Percentiles rank a stretch among this genome's conserved stretches.
Evolutionary conservation across 2,113 vertebrate genomes (phyloP).

Genomic region (Orycteropus afer): DNA sequence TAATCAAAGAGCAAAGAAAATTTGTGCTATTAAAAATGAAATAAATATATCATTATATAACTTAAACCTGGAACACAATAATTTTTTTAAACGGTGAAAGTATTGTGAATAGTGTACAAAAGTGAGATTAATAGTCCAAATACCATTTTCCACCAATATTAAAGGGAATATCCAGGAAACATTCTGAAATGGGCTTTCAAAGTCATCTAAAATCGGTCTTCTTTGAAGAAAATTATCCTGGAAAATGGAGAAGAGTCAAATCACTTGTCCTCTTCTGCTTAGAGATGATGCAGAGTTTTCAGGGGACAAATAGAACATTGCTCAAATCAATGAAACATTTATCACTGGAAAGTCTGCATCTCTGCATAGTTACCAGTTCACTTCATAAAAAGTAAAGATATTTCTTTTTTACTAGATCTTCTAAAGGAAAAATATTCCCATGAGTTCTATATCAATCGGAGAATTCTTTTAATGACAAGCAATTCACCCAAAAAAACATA

Average conservation of each 20-base stretch:
- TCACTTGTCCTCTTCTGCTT: constrained; percentile 13
- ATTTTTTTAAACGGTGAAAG: not conserved
- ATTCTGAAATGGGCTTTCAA: constrained; percentile 34
- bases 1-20: constrained; percentile 30
- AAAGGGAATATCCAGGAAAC: constrained; percentile 21
- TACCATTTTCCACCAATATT: not conserved
- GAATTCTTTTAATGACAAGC: constrained; percentile 49
- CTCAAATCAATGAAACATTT: not conserved
- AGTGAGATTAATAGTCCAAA: not conserved
- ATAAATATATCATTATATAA: not conserved
- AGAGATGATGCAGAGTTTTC: constrained; percentile 11
- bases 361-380: constrained; percentile 11
- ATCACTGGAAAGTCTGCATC: not conserved
- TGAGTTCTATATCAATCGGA: constrained; percentile 53
- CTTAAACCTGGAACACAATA: not conserved
- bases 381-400: constrained; percentile 30
- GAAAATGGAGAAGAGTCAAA: constrained; percentile 49
- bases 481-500: constrained; percentile 62
- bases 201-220: constrained; percentile 51
- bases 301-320: constrained; percentile 37
- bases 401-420: constrained; percentile 50
- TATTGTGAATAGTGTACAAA: not conserved
- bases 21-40: not conserved
- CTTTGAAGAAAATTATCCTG: constrained; percentile 57
- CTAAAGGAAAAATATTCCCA: constrained; percentile 63